phyloP scores from a whole-genome alignment of 2,888 invertebrate species.

The Synergus umbraculus region DNA sequence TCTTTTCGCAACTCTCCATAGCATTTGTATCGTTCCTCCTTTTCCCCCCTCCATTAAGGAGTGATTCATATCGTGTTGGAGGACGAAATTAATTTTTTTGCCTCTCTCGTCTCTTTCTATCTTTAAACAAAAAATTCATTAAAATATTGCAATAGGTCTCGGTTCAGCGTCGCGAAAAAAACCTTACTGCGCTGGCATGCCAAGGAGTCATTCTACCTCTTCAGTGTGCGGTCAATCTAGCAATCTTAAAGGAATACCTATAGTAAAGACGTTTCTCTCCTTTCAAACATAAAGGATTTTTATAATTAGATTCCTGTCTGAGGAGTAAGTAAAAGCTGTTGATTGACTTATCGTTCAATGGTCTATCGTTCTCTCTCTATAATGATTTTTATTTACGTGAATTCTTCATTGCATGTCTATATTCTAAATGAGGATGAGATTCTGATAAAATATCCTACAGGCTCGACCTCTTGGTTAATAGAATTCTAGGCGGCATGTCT shows the following conservation, averaged over 20 bases:
- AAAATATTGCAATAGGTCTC: slow-evolving; percentile 60
- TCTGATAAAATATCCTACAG: slow-evolving; percentile 38
- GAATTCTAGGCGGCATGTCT: slow-evolving; percentile 12
- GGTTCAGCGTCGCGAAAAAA: slow-evolving; percentile 10
- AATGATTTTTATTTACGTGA: background rate
- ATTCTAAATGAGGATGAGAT: slow-evolving; percentile 14
- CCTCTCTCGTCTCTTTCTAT: slow-evolving; percentile 44
- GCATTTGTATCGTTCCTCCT: slow-evolving; percentile 29
- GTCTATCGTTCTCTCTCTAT: background rate
- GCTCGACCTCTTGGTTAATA: slow-evolving; percentile 30
- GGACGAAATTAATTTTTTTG: slow-evolving; percentile 62
- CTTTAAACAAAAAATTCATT: slow-evolving; percentile 65
- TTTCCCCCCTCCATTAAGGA: slow-evolving; percentile 46
- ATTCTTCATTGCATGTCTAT: slow-evolving; percentile 11
- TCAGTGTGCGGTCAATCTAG: background rate
- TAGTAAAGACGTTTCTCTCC: background rate
- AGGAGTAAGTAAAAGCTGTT: background rate
- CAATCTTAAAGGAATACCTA: background rate
- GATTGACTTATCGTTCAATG: slow-evolving; percentile 15
- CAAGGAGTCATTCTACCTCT: slow-evolving; percentile 4
- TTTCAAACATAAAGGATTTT: background rate
- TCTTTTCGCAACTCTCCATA: slow-evolving; percentile 40
- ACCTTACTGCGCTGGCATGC: background rate
- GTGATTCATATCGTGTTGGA: slow-evolving; percentile 43
- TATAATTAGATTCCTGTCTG: slow-evolving; percentile 1